phyloP scores from a whole-genome alignment of 1,140 invertebrate species.

The Prorops nasuta region DNA sequence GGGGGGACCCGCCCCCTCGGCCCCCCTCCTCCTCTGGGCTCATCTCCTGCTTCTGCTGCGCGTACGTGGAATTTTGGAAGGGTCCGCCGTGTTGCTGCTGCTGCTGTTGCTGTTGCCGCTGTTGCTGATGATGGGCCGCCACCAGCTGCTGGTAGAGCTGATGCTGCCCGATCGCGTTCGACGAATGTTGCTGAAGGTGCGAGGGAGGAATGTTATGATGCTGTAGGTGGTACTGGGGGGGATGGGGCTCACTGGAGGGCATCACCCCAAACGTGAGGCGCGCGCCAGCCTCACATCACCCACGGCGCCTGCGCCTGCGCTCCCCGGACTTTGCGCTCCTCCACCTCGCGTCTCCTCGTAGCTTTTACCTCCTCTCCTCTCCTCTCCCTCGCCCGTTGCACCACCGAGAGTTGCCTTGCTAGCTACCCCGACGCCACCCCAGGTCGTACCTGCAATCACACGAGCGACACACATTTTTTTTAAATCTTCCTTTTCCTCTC shows the following conservation, averaged over 20 bases:
- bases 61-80: constrained; percentile 52
- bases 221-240: constrained; percentile 54
- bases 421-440: constrained; percentile 51
- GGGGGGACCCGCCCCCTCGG: constrained; percentile 62
- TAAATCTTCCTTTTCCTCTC: no score
- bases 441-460: constrained; percentile 49
- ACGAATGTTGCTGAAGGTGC: constrained; percentile 47
- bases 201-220: constrained; percentile 52
- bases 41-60: constrained; percentile 57
- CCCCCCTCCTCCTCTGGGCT: constrained; percentile 67
- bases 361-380: constrained; percentile 21
- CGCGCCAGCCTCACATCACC: constrained; percentile 55
- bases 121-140: constrained; percentile 47
- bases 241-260: constrained; percentile 56
- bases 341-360: no score
- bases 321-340: constrained; percentile 25
- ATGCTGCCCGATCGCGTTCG: constrained; percentile 46
- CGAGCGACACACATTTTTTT: no score
- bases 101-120: constrained; percentile 41
- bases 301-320: constrained; percentile 41
- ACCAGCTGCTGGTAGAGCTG: constrained; percentile 54
- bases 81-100: constrained; percentile 48
- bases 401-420: constrained; percentile 37
- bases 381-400: constrained; percentile 26
- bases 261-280: constrained; percentile 56